These are phyloP conservation scores for Perognathus longimembris DNA, from an alignment of 2,113 vertebrate genomes.

Conservation along the genomic window DNA sequence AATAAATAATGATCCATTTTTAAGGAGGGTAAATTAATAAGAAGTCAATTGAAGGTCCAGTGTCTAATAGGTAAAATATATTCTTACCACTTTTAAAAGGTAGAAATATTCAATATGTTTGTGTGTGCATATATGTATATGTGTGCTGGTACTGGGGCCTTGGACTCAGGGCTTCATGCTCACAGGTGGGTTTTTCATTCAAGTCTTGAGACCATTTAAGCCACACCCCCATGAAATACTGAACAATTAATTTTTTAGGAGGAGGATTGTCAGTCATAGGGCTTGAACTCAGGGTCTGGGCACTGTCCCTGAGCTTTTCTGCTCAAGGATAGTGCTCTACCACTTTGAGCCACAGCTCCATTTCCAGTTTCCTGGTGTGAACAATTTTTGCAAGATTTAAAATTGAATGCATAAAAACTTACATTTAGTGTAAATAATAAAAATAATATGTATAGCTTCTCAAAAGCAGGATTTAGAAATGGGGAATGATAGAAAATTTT, in stretches of 20 bases:
- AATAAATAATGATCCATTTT: conserved; percentile 4
- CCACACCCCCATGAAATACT: not conserved
- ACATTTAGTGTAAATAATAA: conserved; percentile 2
- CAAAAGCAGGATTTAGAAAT: not conserved
- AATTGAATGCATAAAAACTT: not conserved
- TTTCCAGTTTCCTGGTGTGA: too few species aligned
- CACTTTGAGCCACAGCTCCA: too few species aligned
- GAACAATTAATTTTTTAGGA: not conserved
- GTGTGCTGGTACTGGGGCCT: too few species aligned
- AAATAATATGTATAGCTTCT: not conserved
- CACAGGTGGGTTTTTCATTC: too few species aligned
- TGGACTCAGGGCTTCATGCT: too few species aligned
- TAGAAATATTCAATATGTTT: not conserved
- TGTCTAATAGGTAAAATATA: not conserved
- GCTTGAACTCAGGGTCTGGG: too few species aligned
- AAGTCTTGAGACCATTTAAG: too few species aligned
- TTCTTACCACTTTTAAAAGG: not conserved
- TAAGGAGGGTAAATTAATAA: not conserved
- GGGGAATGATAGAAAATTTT: not conserved
- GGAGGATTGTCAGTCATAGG: too few species aligned
- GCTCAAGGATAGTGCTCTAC: too few species aligned
- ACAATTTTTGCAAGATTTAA: not conserved
- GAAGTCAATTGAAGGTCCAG: not conserved
- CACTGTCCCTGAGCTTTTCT: too few species aligned
- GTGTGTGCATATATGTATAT: too few species aligned